Evolutionary conservation across 2,797 vertebrate genomes (phyloP).

Genomic region (Remorina albescens): DNA sequence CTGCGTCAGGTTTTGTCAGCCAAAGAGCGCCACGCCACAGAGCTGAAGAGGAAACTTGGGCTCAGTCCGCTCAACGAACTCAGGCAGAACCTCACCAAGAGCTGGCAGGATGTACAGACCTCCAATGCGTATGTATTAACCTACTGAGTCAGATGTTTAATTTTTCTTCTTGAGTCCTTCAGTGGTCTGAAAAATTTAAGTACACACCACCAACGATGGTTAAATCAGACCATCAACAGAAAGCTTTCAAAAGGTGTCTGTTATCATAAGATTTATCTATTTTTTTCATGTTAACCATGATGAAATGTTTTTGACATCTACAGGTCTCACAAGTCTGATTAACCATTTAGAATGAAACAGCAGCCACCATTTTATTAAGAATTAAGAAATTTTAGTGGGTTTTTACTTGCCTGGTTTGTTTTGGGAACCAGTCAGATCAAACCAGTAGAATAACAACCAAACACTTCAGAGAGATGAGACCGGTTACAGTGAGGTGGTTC

Average conservation of each 20-base stretch:
- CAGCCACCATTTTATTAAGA: too few species aligned
- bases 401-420: neutral
- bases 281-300: neutral
- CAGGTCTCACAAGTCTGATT: neutral
- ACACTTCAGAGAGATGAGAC: neutral
- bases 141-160: neutral
- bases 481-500: neutral
- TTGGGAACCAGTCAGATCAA: neutral
- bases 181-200: neutral
- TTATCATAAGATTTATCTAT: neutral
- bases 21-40: conserved; percentile 93
- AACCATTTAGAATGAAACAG: neutral
- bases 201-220: neutral
- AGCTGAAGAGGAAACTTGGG: conserved; percentile 95
- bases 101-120: conserved; percentile 96
- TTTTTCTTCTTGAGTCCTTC: neutral
- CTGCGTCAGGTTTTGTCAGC: conserved; percentile 95
- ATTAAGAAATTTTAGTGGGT: too few species aligned
- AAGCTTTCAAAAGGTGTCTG: neutral
- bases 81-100: conserved; percentile 91
- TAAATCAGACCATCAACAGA: neutral
- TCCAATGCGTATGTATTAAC: conserved; percentile 91
- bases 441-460: neutral
- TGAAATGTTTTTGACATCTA: neutral
- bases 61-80: conserved; percentile 91